Conservation (phyloP, 1,140 invertebrate species). For the Nasonia longicornis region DNA sequence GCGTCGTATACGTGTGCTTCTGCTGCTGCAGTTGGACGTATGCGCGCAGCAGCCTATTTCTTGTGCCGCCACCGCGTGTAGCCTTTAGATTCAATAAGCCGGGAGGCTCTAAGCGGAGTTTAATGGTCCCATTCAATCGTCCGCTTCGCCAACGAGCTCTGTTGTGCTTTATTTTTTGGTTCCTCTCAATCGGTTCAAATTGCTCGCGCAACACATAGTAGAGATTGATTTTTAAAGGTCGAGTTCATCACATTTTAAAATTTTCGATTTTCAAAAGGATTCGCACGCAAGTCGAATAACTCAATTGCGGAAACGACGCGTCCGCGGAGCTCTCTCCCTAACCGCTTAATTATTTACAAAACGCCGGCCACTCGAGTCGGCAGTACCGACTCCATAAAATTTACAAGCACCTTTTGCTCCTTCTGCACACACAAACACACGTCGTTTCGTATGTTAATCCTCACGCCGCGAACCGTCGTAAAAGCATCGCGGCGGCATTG, state of each 20-base stretch:
- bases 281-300: background rate
- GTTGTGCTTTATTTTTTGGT: background rate
- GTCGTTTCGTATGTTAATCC: background rate
- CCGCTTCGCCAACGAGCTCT: background rate
- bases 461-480: background rate
- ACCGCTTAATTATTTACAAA: constrained; percentile 4
- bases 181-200: background rate
- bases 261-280: no score
- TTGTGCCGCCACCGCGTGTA: background rate
- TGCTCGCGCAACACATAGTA: background rate
- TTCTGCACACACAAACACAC: background rate
- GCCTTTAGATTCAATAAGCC: constrained; percentile 12
- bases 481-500: background rate
- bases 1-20: background rate
- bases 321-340: background rate
- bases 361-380: background rate
- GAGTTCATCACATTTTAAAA: background rate
- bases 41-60: background rate
- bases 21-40: background rate
- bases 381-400: background rate
- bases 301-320: background rate
- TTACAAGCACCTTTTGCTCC: background rate
- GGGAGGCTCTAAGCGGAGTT: constrained; percentile 21
- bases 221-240: background rate
- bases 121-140: constrained; percentile 31